Evolutionary conservation across 2,888 invertebrate species (phyloP), one percentile per base, ranked within the genome.

Genomic region (Brachylomia viminalis): DNA sequence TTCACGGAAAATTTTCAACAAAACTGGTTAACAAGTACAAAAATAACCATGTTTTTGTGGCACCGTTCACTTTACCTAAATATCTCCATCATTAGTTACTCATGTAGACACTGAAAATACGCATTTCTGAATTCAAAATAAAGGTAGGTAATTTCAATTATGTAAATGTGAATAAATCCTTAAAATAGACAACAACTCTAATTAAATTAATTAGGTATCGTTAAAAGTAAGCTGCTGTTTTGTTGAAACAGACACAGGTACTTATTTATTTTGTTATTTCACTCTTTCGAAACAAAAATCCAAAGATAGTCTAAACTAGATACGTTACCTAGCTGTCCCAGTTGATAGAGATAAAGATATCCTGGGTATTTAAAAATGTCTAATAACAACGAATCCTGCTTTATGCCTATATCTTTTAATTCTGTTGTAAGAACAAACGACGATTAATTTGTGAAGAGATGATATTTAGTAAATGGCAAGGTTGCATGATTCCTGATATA

Each of bases 11-110:
- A 77, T 56, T n/a, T 52, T 65, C 59, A 17, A 54, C 54, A 74
- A 54, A 17, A 15, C 27, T 33, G 56, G 33, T 30, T 11, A n/a
- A 52, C 23, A 58, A 45, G 7, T 59, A 49, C 27, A 42, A 64
- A 72, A 65, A 73, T 72, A 82, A 59, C 23, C 42, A 38, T 64
- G 15, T 27, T 68, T 33, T 45, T 52, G 38, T 77, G 47, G 72
- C 27, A 82, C 72, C 59, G 78, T 80, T 77, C 68, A 59, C 15
- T 42, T 68, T 59, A 68, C 82, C 78, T 49, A 49, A 72, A 72
- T 56, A 11, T 20, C 20, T 20, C 2, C 33, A 42, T 58, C 38
- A 27, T 49, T 52, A 56, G 20, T 70, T 68, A n/a, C 49, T 64
- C 65, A 65, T 54, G 49, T 65, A 10, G n/a, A 54, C 64, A 59